Evolutionary conservation across 2,797 vertebrate species (phyloP).

Genomic region (Okamejei kenojei): DNA sequence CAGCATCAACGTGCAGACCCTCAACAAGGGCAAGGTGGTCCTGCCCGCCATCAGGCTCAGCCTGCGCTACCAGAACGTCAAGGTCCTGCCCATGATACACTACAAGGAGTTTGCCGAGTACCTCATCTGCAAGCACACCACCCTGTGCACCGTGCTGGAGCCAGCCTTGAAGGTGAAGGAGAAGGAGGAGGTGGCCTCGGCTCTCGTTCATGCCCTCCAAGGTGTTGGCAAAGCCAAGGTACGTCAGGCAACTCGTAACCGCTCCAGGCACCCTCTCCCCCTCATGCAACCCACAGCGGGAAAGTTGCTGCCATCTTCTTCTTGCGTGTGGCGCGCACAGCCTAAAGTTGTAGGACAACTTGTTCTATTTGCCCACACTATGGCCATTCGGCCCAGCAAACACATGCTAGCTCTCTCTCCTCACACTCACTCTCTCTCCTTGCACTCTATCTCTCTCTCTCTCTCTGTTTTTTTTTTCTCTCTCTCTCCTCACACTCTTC

Average conservation of each 20-base stretch:
- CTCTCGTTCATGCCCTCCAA: conserved; percentile 78
- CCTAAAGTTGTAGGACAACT: no score
- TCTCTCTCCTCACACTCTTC: no score
- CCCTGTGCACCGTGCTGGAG: conserved; percentile 73
- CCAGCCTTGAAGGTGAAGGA: conserved; percentile 71
- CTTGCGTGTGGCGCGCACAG: no score
- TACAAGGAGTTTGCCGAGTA: conserved; percentile 93
- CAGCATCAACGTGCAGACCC: conserved; percentile 48
- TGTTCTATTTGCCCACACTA: no score
- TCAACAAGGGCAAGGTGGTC: conserved; percentile 54
- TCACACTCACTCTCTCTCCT: no score
- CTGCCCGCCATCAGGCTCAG: conserved; percentile 69
- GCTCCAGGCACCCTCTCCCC: no score
- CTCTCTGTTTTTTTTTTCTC: no score
- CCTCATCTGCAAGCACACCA: conserved; percentile 75
- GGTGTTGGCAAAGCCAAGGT: conserved; percentile 91
- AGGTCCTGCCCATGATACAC: conserved; percentile 77
- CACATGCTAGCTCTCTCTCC: no score
- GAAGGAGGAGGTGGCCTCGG: conserved; percentile 83
- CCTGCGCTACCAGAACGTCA: conserved; percentile 71
- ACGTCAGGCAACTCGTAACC: not conserved
- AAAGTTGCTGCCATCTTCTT: no score
- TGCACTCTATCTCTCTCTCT: no score
- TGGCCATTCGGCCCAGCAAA: no score
- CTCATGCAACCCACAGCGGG: no score